Evolutionary conservation across 2,113 vertebrate genomes (phyloP).

Genomic region (Nanger granti): DNA sequence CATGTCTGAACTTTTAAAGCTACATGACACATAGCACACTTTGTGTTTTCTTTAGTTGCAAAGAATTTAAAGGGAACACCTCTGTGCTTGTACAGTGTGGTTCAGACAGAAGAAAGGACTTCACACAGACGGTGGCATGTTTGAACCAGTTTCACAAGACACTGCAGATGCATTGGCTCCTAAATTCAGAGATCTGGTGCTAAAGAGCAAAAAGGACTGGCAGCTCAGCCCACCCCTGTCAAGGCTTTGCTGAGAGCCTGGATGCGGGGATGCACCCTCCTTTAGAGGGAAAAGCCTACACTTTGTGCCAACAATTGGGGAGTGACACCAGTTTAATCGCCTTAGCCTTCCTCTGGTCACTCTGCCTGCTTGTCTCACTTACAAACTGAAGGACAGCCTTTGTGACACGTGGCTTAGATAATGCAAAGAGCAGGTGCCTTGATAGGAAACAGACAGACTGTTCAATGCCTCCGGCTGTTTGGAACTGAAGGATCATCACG

Average conservation of each 20-base stretch:
- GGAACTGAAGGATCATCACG: too few species aligned
- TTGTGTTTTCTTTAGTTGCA: background rate
- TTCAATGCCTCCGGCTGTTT: rapidly evolving
- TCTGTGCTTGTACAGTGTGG: background rate
- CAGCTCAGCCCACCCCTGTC: too few species aligned
- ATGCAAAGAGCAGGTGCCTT: background rate
- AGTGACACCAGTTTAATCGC: rapidly evolving
- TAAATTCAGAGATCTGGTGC: background rate
- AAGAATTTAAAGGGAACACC: background rate
- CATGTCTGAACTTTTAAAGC: background rate
- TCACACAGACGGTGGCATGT: background rate
- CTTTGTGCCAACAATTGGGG: rapidly evolving
- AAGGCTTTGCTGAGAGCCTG: background rate
- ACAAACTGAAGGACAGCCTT: background rate
- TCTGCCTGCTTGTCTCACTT: background rate
- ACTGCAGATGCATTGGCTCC: background rate
- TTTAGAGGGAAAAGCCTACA: background rate
- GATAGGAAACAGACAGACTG: background rate
- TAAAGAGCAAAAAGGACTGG: background rate
- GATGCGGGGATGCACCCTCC: rapidly evolving
- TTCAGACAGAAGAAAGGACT: background rate
- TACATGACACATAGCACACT: rapidly evolving
- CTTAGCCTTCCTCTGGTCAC: background rate
- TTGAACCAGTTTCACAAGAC: background rate
- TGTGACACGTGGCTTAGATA: rapidly evolving